Evolutionary conservation across 2,797 vertebrate species (phyloP).

Genomic region (Momotus momota): DNA sequence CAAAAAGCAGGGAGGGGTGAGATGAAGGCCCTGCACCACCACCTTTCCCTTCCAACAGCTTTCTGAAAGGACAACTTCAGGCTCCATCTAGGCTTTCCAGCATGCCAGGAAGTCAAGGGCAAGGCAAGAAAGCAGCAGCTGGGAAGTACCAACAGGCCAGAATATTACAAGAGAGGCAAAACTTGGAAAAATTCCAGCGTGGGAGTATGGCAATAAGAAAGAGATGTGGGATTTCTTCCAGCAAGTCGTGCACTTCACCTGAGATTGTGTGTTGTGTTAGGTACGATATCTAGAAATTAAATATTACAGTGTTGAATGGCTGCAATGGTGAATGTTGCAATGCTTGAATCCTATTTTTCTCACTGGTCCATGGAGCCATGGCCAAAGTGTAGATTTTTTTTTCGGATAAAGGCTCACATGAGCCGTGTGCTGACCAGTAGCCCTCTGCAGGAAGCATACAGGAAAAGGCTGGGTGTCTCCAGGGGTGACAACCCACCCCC

Average conservation of each 20-base stretch:
- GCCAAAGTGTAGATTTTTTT: neutral
- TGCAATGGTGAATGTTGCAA: neutral
- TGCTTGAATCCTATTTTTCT: neutral
- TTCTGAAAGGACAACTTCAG: neutral
- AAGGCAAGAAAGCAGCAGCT: neutral
- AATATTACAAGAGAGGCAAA: neutral
- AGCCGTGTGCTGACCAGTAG: neutral
- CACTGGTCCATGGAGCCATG: neutral
- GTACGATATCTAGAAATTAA: neutral
- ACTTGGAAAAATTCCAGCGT: neutral
- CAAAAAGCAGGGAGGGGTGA: neutral
- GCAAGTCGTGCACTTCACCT: neutral
- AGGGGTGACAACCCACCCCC: neutral
- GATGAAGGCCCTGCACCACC: neutral
- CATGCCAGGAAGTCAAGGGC: neutral
- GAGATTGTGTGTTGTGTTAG: accelerated
- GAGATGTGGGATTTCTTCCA: neutral
- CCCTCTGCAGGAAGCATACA: neutral
- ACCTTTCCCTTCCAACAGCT: neutral
- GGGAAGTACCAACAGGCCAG: neutral
- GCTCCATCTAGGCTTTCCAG: neutral
- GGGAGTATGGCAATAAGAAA: neutral
- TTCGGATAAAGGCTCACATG: neutral
- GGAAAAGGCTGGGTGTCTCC: neutral
- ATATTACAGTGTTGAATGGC: neutral